Base-by-base conservation (phyloP, 2,888 invertebrate species). In the Callyntrura sp. region DNA sequence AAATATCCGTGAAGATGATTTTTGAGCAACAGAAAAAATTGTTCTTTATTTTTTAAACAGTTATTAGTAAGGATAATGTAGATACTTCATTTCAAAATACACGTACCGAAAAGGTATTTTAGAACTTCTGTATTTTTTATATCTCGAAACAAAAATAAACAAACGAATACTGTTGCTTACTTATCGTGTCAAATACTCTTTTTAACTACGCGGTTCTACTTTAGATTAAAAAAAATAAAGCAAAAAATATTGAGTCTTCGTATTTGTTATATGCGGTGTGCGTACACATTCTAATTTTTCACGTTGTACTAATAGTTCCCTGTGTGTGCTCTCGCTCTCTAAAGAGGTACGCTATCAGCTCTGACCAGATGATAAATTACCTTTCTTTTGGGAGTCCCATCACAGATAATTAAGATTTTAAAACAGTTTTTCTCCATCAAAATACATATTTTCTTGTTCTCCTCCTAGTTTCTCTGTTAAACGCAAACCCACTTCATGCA, bases 291-390 rank as follows among this genome's bases (percentile, higher is more conserved):
- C 3, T 35, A 35, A 4, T 35, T 35, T 35, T 35, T 35, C 6
- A 35, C 35, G 35, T 35, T n/a, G n/a, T n/a, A n/a, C n/a, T n/a
- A n/a, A n/a, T n/a, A n/a, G n/a, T n/a, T n/a, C n/a, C n/a, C n/a
- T n/a, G n/a, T n/a, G n/a, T n/a, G n/a, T n/a, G n/a, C n/a, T n/a
- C n/a, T n/a, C n/a, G n/a, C n/a, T n/a, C n/a, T n/a, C n/a, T 6
- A 35, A 6, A 35, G 35, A 35, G 2, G 35, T 35, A 35, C 35
- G 35, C 35, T 35, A 81, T 35, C n/a, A 60, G 35, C 14, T 83
- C 73, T 82, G 73, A 25, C 60, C 25, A 83, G 82, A 83, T 88
- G 88, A 88, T 88, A 88, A 82, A 88, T 88, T 88, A 51, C 76
- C 81, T 55, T 82, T 48, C 48, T 73, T 76, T n/a, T n/a, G n/a